Percentiles rank a stretch among this genome's conserved stretches.
These are phyloP conservation scores for Leptinotarsa rubiginosa DNA, from an alignment of 2,888 invertebrate genomes.

Conservation along the genomic window DNA sequence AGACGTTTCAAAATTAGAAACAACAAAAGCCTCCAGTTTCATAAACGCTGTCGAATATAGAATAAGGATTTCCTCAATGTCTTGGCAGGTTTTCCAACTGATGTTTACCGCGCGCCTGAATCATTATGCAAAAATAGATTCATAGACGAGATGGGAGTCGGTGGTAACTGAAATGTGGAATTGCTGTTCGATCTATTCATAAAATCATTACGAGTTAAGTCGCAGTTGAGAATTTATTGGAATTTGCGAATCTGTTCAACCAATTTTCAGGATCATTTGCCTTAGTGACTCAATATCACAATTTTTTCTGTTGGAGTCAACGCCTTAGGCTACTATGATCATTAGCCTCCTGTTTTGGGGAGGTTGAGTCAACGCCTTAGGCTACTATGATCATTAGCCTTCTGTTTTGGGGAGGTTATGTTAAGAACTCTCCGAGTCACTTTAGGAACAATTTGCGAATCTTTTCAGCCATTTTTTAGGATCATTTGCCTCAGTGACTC, in stretches of 20 bases:
- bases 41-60: conserved; percentile 34
- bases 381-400: too few relatives aligned
- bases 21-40: conserved; percentile 1
- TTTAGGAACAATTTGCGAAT: too few relatives aligned
- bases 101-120: conserved; percentile 47
- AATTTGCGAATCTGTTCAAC: not conserved
- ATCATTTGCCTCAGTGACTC: too few relatives aligned
- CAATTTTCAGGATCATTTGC: too few relatives aligned
- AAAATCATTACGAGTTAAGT: not conserved
- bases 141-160: conserved; percentile 6
- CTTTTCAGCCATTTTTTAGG: too few relatives aligned
- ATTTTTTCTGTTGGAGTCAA: too few relatives aligned
- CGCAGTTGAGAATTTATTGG: not conserved
- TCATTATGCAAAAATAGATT: conserved; percentile 50
- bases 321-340: too few relatives aligned
- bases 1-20: not conserved
- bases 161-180: not conserved
- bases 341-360: too few relatives aligned
- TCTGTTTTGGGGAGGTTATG: too few relatives aligned
- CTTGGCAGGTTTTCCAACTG: conserved; percentile 50
- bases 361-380: too few relatives aligned
- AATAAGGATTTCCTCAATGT: conserved; percentile 44
- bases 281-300: too few relatives aligned
- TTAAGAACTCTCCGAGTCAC: too few relatives aligned
- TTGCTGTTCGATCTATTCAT: conserved; percentile 2